Evolutionary conservation across 2,113 vertebrate genomes (phyloP).

Genomic region (Cottus gobio): DNA sequence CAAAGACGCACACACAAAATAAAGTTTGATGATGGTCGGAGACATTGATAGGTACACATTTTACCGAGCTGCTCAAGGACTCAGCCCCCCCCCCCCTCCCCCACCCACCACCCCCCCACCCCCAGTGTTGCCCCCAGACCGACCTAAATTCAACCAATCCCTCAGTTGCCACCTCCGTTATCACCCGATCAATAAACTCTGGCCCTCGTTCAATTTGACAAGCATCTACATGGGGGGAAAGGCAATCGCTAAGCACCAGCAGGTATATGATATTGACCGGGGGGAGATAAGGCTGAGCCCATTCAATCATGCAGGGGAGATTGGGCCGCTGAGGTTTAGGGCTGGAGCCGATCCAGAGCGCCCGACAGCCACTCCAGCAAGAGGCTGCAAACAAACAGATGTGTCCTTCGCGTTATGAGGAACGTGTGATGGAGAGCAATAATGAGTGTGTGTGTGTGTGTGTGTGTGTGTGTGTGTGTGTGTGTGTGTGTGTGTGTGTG

Average conservation of each 20-base stretch:
- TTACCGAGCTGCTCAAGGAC: constrained; percentile 18
- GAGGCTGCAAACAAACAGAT: constrained; percentile 49
- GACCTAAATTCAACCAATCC: constrained; percentile 62
- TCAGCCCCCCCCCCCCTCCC: not conserved
- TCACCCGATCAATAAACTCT: constrained; percentile 82
- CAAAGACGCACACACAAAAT: not conserved
- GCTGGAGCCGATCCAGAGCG: constrained; percentile 66
- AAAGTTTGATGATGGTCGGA: constrained; percentile 8
- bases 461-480: not conserved
- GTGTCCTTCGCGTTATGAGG: constrained; percentile 47
- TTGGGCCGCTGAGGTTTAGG: constrained; percentile 74
- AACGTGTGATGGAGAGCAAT: constrained; percentile 8
- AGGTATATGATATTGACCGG: constrained; percentile 82
- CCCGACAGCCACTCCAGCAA: constrained; percentile 62
- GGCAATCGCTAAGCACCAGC: constrained; percentile 80
- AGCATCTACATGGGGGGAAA: constrained; percentile 81
- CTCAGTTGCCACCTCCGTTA: constrained; percentile 77
- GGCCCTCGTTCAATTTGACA: constrained; percentile 83
- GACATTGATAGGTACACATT: not conserved
- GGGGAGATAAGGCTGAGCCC: constrained; percentile 77
- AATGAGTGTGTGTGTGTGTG: constrained; percentile 9
- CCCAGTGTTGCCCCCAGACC: constrained; percentile 14
- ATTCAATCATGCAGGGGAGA: constrained; percentile 79
- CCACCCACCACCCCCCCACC: too few species aligned
- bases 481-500: not conserved